These are phyloP conservation scores for Andricus grossulariae DNA, from an alignment of 1,140 invertebrate genomes.

Conservation along the genomic window DNA sequence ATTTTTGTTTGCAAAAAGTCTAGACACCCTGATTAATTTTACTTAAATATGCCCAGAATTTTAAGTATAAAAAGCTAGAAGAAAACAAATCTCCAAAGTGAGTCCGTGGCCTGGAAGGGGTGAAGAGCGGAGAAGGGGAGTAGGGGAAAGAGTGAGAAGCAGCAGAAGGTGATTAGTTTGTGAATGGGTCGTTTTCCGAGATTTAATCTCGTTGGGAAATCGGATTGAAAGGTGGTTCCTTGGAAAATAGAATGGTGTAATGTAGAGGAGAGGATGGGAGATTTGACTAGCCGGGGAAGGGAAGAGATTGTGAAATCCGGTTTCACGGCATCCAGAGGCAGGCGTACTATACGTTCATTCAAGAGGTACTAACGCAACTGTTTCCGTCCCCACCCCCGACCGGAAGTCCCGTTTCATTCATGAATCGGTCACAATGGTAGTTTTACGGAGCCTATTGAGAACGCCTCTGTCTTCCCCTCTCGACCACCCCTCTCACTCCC, in stretches of 20 bases:
- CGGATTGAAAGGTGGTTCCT: background rate
- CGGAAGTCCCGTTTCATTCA: slow-evolving; percentile 73
- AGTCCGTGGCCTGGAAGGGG: no score
- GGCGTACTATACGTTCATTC: slow-evolving; percentile 51
- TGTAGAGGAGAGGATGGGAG: background rate
- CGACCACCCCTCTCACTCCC: slow-evolving; percentile 46
- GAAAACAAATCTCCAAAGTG: no score
- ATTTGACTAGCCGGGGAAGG: background rate
- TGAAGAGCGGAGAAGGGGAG: no score
- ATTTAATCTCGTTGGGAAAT: slow-evolving; percentile 16
- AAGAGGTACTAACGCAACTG: slow-evolving; percentile 69
- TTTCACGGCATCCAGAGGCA: slow-evolving; percentile 53
- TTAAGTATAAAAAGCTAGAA: no score
- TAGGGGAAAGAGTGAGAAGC: no score
- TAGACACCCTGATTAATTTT: no score
- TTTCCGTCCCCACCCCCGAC: slow-evolving; percentile 70
- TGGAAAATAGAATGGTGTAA: background rate
- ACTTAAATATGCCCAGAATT: no score
- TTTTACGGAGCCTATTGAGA: slow-evolving; percentile 71
- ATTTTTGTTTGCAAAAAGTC: no score
- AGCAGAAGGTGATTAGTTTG: background rate
- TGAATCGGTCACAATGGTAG: slow-evolving; percentile 72
- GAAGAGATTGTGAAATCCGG: slow-evolving; percentile 19
- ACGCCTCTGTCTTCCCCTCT: slow-evolving; percentile 54
- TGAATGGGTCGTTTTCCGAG: background rate